A percentile compares a stretch with the other conserved stretches of the same genome.
Evolutionary conservation across 2,888 invertebrate species (phyloP).

Genomic region (Torymus tubicola): DNA sequence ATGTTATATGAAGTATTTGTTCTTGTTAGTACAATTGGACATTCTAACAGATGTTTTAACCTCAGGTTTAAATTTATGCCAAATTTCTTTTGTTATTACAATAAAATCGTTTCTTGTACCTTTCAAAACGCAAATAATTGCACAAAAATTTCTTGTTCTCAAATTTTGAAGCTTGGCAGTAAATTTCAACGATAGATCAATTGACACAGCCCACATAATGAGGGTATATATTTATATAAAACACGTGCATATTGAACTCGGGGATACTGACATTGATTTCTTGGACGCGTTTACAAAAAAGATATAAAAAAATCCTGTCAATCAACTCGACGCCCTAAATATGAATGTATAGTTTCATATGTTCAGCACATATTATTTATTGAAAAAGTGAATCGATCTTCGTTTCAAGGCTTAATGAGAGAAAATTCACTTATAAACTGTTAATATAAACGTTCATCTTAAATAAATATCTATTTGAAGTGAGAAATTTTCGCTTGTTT

Average conservation of each 20-base stretch:
- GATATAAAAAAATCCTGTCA: slow-evolving; percentile 6
- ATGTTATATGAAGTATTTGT: not conserved
- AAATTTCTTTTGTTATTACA: too few species aligned
- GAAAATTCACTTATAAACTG: too few species aligned
- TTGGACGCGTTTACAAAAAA: not conserved
- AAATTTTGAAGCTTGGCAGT: not conserved
- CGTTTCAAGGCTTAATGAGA: not conserved
- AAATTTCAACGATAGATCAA: too few species aligned
- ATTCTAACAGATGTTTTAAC: too few species aligned
- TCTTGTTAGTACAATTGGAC: not conserved
- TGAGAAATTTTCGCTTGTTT: too few species aligned
- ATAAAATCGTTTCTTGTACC: not conserved
- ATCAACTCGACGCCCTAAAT: not conserved
- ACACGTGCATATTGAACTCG: slow-evolving; percentile 14
- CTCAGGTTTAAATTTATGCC: too few species aligned
- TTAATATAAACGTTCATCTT: too few species aligned
- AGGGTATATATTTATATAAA: slow-evolving; percentile 14
- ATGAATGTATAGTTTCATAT: slow-evolving; percentile 2
- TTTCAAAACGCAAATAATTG: not conserved
- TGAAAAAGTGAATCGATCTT: slow-evolving; percentile 41
- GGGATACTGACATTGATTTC: slow-evolving; percentile 2
- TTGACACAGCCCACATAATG: not conserved
- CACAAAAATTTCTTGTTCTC: not conserved
- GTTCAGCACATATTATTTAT: slow-evolving; percentile 36
- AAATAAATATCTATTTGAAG: too few species aligned